A percentile compares a stretch with the other conserved stretches of the same genome.
phyloP scores from a whole-genome alignment of 2,113 vertebrate genomes.

The Thamnaconus septentrionalis region DNA sequence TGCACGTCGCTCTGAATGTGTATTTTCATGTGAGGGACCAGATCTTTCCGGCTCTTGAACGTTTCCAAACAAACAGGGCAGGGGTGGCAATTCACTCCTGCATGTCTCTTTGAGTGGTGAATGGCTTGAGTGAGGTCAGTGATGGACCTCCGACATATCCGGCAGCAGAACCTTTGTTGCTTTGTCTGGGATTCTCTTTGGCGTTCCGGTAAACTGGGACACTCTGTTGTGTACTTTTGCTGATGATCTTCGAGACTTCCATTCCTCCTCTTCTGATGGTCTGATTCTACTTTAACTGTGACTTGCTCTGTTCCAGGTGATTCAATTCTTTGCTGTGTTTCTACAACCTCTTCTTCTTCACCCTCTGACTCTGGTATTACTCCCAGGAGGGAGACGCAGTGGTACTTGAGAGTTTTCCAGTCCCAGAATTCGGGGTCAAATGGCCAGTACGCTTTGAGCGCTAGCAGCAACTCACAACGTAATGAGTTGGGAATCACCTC shows the following conservation, averaged over 20 bases:
- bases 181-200: conserved; percentile 81
- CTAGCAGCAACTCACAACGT: conserved; percentile 92
- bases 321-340: conserved; percentile 34
- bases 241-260: conserved; percentile 27
- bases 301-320: conserved; percentile 31
- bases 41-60: conserved; percentile 86
- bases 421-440: conserved; percentile 99
- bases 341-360: conserved; percentile 66
- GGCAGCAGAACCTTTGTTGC: conserved; percentile 88
- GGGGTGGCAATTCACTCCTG: conserved; percentile 82
- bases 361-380: conserved; percentile 83
- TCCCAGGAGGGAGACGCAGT: conserved; percentile 87
- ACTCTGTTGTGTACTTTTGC: conserved; percentile 15
- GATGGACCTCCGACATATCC: conserved; percentile 88
- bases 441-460: conserved; percentile 95
- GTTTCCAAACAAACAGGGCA: conserved; percentile 91
- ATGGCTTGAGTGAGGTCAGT: conserved; percentile 83
- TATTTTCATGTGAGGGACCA: conserved; percentile 87
- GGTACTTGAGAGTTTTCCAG: conserved; percentile 95
- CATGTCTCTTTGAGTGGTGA: conserved; percentile 93
- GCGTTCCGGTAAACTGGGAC: conserved; percentile 69
- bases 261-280: conserved; percentile 40
- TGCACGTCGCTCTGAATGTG: conserved; percentile 81
- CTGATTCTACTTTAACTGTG: conserved; percentile 76
- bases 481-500: conserved; percentile 92